Base-by-base conservation (phyloP, 2,888 invertebrate species). In the Pedicia rivosa region DNA sequence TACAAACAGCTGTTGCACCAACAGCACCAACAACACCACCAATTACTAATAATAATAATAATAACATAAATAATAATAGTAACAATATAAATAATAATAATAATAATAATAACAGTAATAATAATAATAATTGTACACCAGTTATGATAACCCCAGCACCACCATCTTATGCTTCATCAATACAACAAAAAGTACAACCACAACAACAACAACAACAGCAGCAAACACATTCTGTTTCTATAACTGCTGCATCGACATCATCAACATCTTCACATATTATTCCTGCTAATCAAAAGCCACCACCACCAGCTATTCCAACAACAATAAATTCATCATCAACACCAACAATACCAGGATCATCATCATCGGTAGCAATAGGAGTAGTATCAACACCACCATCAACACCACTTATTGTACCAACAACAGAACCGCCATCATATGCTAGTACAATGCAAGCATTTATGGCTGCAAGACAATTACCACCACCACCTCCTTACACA, bases 1-100 rank as follows among this genome's bases (percentile, higher is more conserved):
- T 92, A 44, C 94, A 94, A 63, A 94, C 91, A 12, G 94, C 94
- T 8, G 86, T 90, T 34, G 91, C 87, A n/a, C 91, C 91, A 2
- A 77, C 80, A 17, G 74, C 82, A 10, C 83, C 83, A 3, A 72
- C 72, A 37, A 68, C 73, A 15, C 68, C 72, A 2, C 57, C 60
- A 15, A 65, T 57, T 5, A n/a, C n/a, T n/a, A n/a, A n/a, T n/a
- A n/a, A n/a, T n/a, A n/a, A n/a, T n/a, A n/a, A n/a, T n/a, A n/a
- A n/a, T n/a, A n/a, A n/a, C n/a, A n/a, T n/a, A n/a, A n/a, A n/a
- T n/a, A n/a, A n/a, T n/a, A n/a, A n/a, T n/a, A n/a, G n/a, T n/a
- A n/a, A n/a, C n/a, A n/a, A n/a, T n/a, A n/a, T n/a, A n/a, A n/a
- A n/a, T n/a, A n/a, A n/a, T n/a, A n/a, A n/a, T n/a, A n/a, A n/a